Percentiles rank a stretch among this genome's conserved stretches.
phyloP scores from a whole-genome alignment of 1,140 invertebrate species.

The Sycophaga agraensis region DNA sequence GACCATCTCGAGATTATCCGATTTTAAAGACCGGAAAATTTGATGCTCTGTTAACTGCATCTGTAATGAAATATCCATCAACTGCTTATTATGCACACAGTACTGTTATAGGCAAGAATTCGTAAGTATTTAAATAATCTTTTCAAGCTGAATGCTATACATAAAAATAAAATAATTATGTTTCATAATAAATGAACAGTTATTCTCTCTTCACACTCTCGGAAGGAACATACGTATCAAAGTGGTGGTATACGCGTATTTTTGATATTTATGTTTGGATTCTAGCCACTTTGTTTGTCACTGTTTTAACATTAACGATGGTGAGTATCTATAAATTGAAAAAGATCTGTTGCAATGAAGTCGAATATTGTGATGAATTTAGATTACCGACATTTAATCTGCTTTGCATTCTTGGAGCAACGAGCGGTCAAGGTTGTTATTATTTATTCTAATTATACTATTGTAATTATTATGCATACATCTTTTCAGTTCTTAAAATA shows the following conservation, averaged over 20 bases:
- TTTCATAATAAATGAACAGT: too few relatives aligned
- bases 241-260: constrained; percentile 36
- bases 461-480: too few relatives aligned
- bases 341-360: constrained; percentile 21
- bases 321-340: constrained; percentile 29
- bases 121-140: constrained; percentile 22
- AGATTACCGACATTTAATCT: constrained; percentile 32
- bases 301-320: constrained; percentile 21
- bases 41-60: constrained; percentile 4
- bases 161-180: background rate
- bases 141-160: background rate
- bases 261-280: constrained; percentile 35
- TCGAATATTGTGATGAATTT: constrained; percentile 31
- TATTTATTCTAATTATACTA: background rate
- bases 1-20: background rate
- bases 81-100: constrained; percentile 22
- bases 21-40: constrained; percentile 5
- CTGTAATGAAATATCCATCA: background rate
- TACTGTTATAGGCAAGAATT: constrained; percentile 18
- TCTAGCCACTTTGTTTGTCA: constrained; percentile 16
- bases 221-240: constrained; percentile 31
- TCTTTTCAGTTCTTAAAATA: background rate
- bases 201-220: constrained; percentile 35
- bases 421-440: constrained; percentile 37
- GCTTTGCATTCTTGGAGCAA: constrained; percentile 34